Base-by-base conservation (phyloP, 2,113 vertebrate genomes). In the Emydocephalus ijimae region DNA sequence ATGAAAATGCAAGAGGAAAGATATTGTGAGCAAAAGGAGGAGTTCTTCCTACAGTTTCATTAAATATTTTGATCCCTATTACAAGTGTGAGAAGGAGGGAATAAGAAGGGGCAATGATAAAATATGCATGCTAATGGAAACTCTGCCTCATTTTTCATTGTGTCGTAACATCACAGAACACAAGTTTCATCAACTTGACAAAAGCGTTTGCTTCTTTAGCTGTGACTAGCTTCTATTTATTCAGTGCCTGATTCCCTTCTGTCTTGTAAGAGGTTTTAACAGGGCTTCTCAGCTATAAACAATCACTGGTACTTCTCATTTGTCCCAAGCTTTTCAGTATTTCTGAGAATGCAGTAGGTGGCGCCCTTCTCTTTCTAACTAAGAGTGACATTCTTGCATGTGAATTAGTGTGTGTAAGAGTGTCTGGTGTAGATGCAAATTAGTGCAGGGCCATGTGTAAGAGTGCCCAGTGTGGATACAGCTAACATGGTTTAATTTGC, bases 281-380 rank as follows among this genome's bases (percentile, higher is more conserved):
- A 21, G 0, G 3, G 74, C 74, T 81, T 81, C 74, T 43, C 34
- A 43, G 74, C 7, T 43, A 81, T 81, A 81, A 81, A 21, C 74
- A 86, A 26, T 50, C 45, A 23, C 43, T 24, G 21, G 43, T 10
- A 85, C 39, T 86, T 43, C 34, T 74, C 81, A 85, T 43, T 85
- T 23, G 59, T 52, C 21, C 45, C 7, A 48, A 43, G 15, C 26
- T 11, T 2, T 14, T n/a, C 48, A 90, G 87, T 29, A 24, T 91
- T 89, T 48, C 20, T 90, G 26, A 93, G 91, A 20, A 52, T 34
- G 39, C 54, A 64, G 88, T 45, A 59, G 74, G 59, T 15, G 34
- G 92, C 91, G 50, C 90, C 29, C 91, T 64, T 10, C 34, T 88
- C 89, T 91, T 52, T 85, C 88, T 85, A 23, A 85, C 12, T n/a